Evolutionary conservation across 2,113 vertebrate species (phyloP).

Genomic region (Cranoglanis bouderius): DNA sequence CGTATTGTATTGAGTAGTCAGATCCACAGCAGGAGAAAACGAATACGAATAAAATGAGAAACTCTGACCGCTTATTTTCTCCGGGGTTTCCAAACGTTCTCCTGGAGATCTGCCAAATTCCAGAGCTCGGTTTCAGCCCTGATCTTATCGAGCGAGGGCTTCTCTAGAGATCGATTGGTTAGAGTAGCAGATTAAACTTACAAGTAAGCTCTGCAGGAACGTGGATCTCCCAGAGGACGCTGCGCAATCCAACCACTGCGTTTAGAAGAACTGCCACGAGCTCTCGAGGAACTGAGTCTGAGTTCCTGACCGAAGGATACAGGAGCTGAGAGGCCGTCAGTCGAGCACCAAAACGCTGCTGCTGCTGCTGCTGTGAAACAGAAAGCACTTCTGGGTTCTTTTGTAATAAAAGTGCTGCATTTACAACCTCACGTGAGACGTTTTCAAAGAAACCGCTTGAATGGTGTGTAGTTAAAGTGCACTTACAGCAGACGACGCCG

Average conservation of each 20-base stretch:
- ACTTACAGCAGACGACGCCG: background rate
- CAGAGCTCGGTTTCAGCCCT: background rate
- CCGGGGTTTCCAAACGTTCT: background rate
- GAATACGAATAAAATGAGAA: background rate
- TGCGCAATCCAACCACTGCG: background rate
- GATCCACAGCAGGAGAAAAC: background rate
- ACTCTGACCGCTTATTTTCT: background rate
- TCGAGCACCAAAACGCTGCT: background rate
- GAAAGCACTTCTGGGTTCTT: background rate
- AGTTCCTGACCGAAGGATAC: background rate
- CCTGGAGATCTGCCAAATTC: background rate
- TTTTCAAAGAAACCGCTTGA: background rate
- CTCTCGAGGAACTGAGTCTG: background rate
- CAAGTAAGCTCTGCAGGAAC: background rate
- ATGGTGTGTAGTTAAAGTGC: background rate
- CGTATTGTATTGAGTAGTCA: background rate
- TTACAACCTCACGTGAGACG: background rate
- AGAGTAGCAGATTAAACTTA: background rate
- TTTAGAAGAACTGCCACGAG: background rate
- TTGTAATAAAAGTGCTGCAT: background rate
- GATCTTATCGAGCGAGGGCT: background rate
- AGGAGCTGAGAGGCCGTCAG: background rate
- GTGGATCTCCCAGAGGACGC: conserved; percentile 12
- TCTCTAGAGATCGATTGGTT: background rate
- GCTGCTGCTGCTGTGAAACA: background rate